Conservation (phyloP, 2,113 vertebrate species). For the Riparia riparia region DNA sequence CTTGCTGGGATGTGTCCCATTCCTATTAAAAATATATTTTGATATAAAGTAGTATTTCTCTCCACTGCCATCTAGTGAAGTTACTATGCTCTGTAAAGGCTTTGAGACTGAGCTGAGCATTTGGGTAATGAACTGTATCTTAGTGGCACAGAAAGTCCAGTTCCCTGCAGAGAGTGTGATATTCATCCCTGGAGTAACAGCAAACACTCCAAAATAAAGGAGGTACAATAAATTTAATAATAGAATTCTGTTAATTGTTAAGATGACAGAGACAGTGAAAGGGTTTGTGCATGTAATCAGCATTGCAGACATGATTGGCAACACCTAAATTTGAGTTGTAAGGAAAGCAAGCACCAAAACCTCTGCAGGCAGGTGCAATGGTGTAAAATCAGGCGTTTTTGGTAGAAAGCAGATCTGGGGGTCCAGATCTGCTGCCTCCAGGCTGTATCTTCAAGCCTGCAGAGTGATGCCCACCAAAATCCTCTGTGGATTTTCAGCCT, state of each 20-base stretch:
- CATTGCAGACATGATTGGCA: neutral
- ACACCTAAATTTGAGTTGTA: neutral
- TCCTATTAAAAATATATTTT: neutral
- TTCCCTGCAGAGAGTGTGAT: neutral
- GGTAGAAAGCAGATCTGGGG: neutral
- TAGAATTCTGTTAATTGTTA: neutral
- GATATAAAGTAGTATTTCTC: neutral
- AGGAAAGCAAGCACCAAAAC: neutral
- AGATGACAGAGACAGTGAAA: neutral
- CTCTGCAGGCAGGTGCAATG: neutral
- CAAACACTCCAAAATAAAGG: neutral
- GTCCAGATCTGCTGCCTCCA: neutral
- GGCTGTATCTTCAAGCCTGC: neutral
- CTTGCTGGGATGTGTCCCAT: neutral
- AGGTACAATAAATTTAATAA: neutral
- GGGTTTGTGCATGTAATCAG: neutral
- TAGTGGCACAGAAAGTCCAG: neutral
- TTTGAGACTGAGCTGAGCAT: neutral
- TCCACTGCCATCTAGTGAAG: conserved; percentile 60
- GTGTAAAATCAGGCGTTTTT: neutral
- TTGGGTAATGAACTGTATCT: neutral
- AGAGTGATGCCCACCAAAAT: neutral
- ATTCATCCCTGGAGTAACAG: neutral
- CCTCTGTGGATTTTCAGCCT: neutral
- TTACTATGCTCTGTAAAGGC: neutral